These are phyloP conservation scores for Bombus vancouverensis DNA, from an alignment of 1,140 invertebrate species.

Conservation along the genomic window DNA sequence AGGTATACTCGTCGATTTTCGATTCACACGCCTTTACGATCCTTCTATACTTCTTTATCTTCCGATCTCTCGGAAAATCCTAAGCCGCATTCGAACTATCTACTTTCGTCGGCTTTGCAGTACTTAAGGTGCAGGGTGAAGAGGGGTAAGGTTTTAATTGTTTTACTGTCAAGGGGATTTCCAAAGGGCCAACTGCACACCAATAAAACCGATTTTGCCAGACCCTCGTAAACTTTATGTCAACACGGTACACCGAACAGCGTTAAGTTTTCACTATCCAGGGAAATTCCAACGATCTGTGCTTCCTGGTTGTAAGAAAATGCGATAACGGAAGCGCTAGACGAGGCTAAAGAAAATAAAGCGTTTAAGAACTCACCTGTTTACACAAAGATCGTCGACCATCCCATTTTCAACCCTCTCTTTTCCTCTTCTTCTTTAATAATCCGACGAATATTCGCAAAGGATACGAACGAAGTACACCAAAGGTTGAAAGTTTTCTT, in stretches of 20 bases:
- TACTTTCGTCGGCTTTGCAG: too few species aligned
- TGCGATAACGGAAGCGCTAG: not conserved
- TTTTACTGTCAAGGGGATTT: slow-evolving; percentile 70
- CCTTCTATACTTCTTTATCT: not conserved
- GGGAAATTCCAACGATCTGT: not conserved
- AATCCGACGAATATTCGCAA: not conserved
- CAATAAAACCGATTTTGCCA: slow-evolving; percentile 71
- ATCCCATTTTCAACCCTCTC: not conserved
- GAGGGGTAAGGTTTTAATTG: slow-evolving; percentile 59
- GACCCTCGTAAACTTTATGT: slow-evolving; percentile 72
- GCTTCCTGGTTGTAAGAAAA: not conserved
- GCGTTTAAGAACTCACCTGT: slow-evolving; percentile 31
- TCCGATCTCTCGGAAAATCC: not conserved
- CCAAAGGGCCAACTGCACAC: slow-evolving; percentile 51
- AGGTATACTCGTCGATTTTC: slow-evolving; percentile 20
- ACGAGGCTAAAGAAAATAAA: not conserved
- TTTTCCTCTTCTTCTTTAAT: not conserved
- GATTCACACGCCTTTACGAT: slow-evolving; percentile 34
- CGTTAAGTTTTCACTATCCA: not conserved
- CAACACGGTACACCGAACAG: not conserved
- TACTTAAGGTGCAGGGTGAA: not conserved
- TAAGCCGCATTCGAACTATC: not conserved
- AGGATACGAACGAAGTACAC: too few species aligned
- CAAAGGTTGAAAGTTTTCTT: not conserved
- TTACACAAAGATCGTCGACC: not conserved